These are phyloP conservation scores for Stegophylla sp. DNA, from an alignment of 2,888 invertebrate genomes.

Conservation along the genomic window DNA sequence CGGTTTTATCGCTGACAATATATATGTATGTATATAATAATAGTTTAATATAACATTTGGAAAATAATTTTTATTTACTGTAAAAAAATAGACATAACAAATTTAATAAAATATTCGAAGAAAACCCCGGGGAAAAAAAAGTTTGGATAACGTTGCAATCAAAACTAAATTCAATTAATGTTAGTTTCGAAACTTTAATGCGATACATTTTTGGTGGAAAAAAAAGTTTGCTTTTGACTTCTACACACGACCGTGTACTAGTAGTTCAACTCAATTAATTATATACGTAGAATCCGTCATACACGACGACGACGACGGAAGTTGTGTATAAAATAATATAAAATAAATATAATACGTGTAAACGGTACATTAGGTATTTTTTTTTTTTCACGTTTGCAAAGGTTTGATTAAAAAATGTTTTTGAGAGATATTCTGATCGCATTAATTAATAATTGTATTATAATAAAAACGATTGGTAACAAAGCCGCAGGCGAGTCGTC, in stretches of 20 bases:
- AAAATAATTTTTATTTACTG: conserved; percentile 25
- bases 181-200: conserved; percentile 28
- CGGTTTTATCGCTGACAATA: conserved; percentile 19
- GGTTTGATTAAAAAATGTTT: neutral
- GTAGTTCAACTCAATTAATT: neutral
- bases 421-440: neutral
- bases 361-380: neutral
- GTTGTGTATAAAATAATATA: neutral
- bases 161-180: conserved; percentile 35
- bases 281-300: neutral
- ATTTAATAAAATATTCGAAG: neutral
- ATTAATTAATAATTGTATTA: neutral
- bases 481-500: neutral
- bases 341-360: neutral
- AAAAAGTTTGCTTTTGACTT: conserved; percentile 17
- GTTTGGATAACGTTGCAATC: conserved; percentile 39
- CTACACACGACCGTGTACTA: neutral
- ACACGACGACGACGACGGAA: too few species aligned
- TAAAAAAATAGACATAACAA: conserved; percentile 6
- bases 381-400: neutral
- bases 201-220: neutral
- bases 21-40: conserved; percentile 3
- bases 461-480: too few species aligned
- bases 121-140: conserved; percentile 9
- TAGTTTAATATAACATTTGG: conserved; percentile 5